A percentile compares a stretch with the other conserved stretches of the same genome.
Evolutionary conservation across 2,888 invertebrate genomes (phyloP).

Genomic region (Drosophila flavopinicola): DNA sequence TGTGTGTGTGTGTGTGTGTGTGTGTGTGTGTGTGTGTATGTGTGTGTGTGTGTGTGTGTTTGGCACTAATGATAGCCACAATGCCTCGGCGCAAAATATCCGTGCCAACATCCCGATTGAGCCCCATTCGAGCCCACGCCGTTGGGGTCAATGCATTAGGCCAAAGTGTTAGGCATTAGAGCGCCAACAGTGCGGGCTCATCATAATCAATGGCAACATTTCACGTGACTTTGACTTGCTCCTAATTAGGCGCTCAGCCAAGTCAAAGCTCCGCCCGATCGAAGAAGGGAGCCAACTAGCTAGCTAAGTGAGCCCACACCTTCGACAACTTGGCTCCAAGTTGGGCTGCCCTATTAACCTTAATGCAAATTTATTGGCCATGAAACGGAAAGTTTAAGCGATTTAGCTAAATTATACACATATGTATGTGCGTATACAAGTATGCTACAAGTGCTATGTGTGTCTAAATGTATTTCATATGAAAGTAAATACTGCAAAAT

Average conservation of each 20-base stretch:
- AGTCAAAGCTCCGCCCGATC: background rate
- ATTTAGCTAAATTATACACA: slow-evolving; percentile 6
- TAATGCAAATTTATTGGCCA: slow-evolving; percentile 41
- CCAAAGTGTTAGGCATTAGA: slow-evolving; percentile 55
- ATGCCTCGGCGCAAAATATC: slow-evolving; percentile 14
- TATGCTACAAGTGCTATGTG: too few relatives aligned
- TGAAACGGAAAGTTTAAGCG: slow-evolving; percentile 23
- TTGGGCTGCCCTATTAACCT: slow-evolving; percentile 36
- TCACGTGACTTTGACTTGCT: slow-evolving; percentile 42
- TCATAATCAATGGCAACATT: slow-evolving; percentile 56
- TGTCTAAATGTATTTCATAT: too few relatives aligned
- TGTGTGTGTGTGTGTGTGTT: slow-evolving; percentile 15
- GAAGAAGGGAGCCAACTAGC: background rate
- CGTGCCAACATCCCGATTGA: slow-evolving; percentile 8
- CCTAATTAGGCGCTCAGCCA: slow-evolving; percentile 39
- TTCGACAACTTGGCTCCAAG: slow-evolving; percentile 28
- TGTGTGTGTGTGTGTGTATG: slow-evolving; percentile 17
- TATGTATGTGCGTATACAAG: background rate
- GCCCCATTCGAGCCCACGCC: too few relatives aligned
- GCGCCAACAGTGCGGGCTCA: slow-evolving; percentile 46
- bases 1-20: slow-evolving; percentile 17
- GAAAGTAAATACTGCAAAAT: too few relatives aligned
- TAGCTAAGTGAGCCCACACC: slow-evolving; percentile 3
- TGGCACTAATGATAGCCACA: slow-evolving; percentile 44
- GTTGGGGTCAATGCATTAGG: slow-evolving; percentile 38